Evolutionary conservation across 2,888 invertebrate species (phyloP).

Genomic region (Rhingia campestris): DNA sequence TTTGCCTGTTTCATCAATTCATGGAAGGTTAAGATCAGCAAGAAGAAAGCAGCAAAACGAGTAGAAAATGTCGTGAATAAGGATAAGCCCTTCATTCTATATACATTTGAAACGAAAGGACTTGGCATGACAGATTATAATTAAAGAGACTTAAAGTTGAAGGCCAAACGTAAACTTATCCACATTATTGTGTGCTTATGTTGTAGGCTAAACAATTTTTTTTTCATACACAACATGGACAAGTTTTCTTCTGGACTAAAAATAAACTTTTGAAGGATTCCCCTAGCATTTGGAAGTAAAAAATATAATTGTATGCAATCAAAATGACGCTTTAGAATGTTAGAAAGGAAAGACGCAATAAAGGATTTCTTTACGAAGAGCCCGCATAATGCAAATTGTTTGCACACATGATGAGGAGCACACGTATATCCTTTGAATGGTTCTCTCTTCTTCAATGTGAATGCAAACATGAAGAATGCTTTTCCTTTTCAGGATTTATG

Average conservation of each 20-base stretch:
- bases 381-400: slow-evolving; percentile 26
- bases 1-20: no score
- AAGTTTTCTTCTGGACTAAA: slow-evolving; percentile 5
- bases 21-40: slow-evolving; percentile 22
- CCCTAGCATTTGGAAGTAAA: neutral
- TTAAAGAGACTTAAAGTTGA: slow-evolving; percentile 21
- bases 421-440: slow-evolving; percentile 36
- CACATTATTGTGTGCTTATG: neutral
- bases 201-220: slow-evolving; percentile 1
- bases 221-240: neutral
- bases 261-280: slow-evolving; percentile 19
- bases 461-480: slow-evolving; percentile 11
- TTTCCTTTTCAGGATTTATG: neutral
- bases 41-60: neutral
- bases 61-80: slow-evolving; percentile 8
- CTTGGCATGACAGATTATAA: slow-evolving; percentile 1
- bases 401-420: slow-evolving; percentile 35
- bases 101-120: slow-evolving; percentile 7
- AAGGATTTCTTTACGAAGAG: slow-evolving; percentile 6
- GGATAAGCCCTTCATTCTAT: slow-evolving; percentile 1
- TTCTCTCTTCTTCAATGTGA: slow-evolving; percentile 3
- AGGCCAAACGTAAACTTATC: neutral
- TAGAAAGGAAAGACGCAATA: neutral
- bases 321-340: slow-evolving; percentile 18
- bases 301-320: slow-evolving; percentile 25